These are phyloP conservation scores for Diploscapter pachys DNA, from an alignment of 1,140 invertebrate genomes.

Conservation along the genomic window DNA sequence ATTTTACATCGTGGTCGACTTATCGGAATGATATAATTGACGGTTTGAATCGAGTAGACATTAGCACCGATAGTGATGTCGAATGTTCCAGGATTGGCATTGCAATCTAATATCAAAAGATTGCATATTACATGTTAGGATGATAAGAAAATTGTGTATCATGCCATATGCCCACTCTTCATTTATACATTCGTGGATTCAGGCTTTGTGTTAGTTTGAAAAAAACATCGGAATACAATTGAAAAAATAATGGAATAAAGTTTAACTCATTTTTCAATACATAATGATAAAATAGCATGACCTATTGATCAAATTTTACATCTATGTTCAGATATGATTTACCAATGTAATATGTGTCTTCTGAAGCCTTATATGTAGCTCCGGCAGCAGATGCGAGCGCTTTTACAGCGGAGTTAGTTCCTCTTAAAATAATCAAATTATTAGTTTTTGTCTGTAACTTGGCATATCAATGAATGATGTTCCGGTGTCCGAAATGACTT, in stretches of 20 bases:
- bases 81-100: slow-evolving; percentile 9
- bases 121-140: neutral
- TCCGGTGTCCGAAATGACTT: slow-evolving; percentile 38
- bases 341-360: slow-evolving; percentile 13
- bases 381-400: slow-evolving; percentile 21
- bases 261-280: too few species aligned
- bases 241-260: slow-evolving; percentile 6
- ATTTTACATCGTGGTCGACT: neutral
- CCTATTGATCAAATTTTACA: too few species aligned
- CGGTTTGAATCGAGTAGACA: slow-evolving; percentile 21
- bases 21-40: slow-evolving; percentile 18
- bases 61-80: slow-evolving; percentile 22
- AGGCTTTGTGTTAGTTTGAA: slow-evolving; percentile 6
- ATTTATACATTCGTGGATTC: neutral
- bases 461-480: slow-evolving; percentile 25
- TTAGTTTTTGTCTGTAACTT: too few species aligned
- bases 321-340: too few species aligned
- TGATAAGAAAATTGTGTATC: too few species aligned
- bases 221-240: slow-evolving; percentile 6
- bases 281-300: too few species aligned
- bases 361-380: slow-evolving; percentile 18
- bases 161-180: too few species aligned
- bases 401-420: slow-evolving; percentile 20
- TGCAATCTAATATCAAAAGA: slow-evolving; percentile 20
- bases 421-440: neutral